phyloP scores from a whole-genome alignment of 2,113 vertebrate genomes.

The Pandion haliaetus region DNA sequence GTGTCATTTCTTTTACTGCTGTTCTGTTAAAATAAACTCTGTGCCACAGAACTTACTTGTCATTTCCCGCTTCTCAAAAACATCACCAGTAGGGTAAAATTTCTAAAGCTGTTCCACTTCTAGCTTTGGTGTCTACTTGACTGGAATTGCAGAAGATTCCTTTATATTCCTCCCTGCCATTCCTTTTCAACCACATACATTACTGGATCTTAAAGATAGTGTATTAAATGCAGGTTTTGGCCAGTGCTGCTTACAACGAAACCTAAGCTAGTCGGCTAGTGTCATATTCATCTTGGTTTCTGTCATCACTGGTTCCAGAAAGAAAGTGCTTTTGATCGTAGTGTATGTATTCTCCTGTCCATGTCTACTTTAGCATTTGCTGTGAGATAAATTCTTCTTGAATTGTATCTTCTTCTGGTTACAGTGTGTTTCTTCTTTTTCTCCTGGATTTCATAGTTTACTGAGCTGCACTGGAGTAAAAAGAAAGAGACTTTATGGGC shows the following conservation, averaged over 20 bases:
- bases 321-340: slow-evolving; percentile 7
- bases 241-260: not conserved
- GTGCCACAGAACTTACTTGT: slow-evolving; percentile 70
- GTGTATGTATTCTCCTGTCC: not conserved
- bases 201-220: slow-evolving; percentile 20
- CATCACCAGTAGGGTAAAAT: not conserved
- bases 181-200: slow-evolving; percentile 14
- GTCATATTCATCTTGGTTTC: slow-evolving; percentile 13
- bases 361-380: not conserved
- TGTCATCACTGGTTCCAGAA: slow-evolving; percentile 5
- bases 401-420: not conserved
- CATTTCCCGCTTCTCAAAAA: slow-evolving; percentile 66
- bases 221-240: slow-evolving; percentile 25
- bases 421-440: not conserved
- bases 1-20: slow-evolving; percentile 70
- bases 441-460: not conserved
- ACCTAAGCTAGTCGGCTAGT: not conserved
- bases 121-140: slow-evolving; percentile 33
- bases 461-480: not conserved
- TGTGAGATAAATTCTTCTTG: not conserved
- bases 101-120: slow-evolving; percentile 50
- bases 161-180: slow-evolving; percentile 22
- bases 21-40: slow-evolving; percentile 70
- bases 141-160: slow-evolving; percentile 32
- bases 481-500: not conserved